Conservation (phyloP, 2,113 vertebrate genomes). For the Rhinoderma darwinii region DNA sequence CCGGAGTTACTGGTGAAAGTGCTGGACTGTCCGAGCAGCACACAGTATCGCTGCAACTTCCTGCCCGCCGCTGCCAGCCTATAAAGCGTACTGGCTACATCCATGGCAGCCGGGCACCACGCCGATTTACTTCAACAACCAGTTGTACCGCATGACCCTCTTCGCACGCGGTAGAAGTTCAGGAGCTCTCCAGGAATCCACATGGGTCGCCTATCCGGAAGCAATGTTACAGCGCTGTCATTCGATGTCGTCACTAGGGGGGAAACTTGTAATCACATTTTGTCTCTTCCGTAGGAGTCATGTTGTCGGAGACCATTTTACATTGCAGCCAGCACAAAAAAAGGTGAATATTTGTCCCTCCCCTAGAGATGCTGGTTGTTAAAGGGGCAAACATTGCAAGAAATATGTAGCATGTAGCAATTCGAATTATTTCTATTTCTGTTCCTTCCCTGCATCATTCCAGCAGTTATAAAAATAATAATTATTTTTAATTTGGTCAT, state of each 20-base stretch:
- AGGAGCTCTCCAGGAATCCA: neutral
- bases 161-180: neutral
- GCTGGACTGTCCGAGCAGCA: neutral
- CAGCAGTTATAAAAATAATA: too few species aligned
- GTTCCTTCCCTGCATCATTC: too few species aligned
- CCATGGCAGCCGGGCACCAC: constrained; percentile 16
- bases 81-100: neutral
- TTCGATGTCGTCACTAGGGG: neutral
- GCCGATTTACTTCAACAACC: neutral
- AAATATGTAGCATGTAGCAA: too few species aligned
- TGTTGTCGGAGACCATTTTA: neutral
- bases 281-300: neutral
- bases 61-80: neutral
- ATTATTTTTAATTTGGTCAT: too few species aligned
- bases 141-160: neutral
- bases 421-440: too few species aligned
- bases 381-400: too few species aligned
- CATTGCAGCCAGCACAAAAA: neutral
- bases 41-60: neutral
- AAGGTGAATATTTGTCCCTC: too few species aligned
- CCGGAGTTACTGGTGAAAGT: neutral
- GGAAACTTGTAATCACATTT: neutral
- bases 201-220: constrained; percentile 27
- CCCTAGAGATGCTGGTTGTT: too few species aligned
- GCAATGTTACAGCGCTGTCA: neutral